Base-by-base conservation (phyloP, 2,797 vertebrate genomes). In the Amphiprion clarkii region DNA sequence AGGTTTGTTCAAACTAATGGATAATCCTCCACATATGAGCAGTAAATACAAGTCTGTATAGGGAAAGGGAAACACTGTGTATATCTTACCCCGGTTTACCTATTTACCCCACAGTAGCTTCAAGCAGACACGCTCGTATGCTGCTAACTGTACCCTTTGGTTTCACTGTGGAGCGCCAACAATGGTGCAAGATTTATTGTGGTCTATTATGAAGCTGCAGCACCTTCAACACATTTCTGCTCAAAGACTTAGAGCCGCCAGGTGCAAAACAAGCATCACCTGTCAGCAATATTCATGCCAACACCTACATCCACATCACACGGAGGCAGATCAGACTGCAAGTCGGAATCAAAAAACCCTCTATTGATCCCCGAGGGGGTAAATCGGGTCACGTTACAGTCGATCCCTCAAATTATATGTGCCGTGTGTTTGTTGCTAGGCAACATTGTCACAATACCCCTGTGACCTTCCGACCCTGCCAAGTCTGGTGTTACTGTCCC, bases 391-490 rank as follows among this genome's bases (percentile, higher is more conserved):
- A 39, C 36, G 10, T 39, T 39, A 39, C 36, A 39, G 36, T 39
- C 36, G 36, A 1, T 39, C 36, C 36, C 36, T 39, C 36, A 39
- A 39, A 86, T 61, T 23, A 64, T 63, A 68, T 39, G 65, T 57
- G 54, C 61, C 3, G 31, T 67, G 72, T 52, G 73, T 81, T 80
- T 78, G 93, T 93, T 89, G 92, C 93, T 77, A 84, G 80, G 93
- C 87, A 86, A 88, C 89, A 79, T 87, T 87, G 79, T 87, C 87
- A 90, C 81, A 87, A 90, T 85, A 88, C 88, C 75, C 87, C 74
- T 25, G 75, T 92, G 91, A 93, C 92, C 92, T 90, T 88, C 78
- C 71, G 87, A 92, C 93, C 92, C 82, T 79, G 85, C 86, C 92
- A 85, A 88, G 88, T 89, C 64, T 66, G 82, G 80, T 85, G 86